Base-by-base conservation (phyloP, 1,140 invertebrate species). In the Caerostris extrusa region DNA sequence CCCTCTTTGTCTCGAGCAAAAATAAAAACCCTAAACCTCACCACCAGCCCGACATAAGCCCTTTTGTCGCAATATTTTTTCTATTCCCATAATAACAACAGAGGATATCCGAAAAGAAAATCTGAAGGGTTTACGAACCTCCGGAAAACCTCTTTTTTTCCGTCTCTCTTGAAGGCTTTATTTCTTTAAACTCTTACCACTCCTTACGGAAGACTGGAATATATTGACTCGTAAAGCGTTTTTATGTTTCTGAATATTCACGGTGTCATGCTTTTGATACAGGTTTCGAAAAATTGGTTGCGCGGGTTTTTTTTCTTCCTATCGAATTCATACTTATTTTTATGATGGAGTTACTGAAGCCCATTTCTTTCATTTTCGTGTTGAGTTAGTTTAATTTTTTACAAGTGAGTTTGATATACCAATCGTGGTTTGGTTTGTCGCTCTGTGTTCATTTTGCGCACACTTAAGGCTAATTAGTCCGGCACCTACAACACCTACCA, bases 171-270 rank as follows among this genome's bases (percentile, higher is more conserved):
- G 8, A 56, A 19, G 55, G 5, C 17, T 83, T 58, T 19, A 6
- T 58, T 57, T 83, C 57, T 56, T 7, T n/a, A 6, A 83, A 83
- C 82, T 10, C 53, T 55, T 14, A 19, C 82, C 3, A 50, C n/a
- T 19, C 8, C 67, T 7, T 71, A 55, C 56, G 19, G 57, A 57
- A 14, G 34, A 83, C 6, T 5, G 17, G 19, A 19, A 83, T 55
- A 56, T 58, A 57, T 17, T 83, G 55, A 57, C n/a, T 83, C 55
- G 17, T 57, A 58, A 83, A 83, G 50, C 71, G 14, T n/a, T 56
- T 83, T 83, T 83, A 57, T 83, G 82, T 83, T 83, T 83, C 55
- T 17, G 57, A 83, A 83, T 83, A 83, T 83, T 56, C 56, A 57
- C 56, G 53, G 55, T n/a, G 82, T 83, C 56, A n/a, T 83, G 56